Percentiles rank a stretch among this genome's conserved stretches.
Conservation (phyloP, 2,113 vertebrate species). For the Trematomus loennbergii region DNA sequence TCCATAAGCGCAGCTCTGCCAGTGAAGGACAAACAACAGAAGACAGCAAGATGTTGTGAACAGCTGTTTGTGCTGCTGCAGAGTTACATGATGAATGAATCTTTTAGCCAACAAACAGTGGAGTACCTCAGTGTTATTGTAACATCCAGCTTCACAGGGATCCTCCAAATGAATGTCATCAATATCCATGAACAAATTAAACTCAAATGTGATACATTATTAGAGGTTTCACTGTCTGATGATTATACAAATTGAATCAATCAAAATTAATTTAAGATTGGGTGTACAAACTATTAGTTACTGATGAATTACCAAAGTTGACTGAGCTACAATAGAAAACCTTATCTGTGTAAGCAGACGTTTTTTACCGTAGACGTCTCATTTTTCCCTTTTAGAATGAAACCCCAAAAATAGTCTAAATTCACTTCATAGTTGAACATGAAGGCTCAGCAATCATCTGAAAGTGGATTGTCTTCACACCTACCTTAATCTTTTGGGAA, state of each 20-base stretch:
- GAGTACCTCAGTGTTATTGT: constrained; percentile 23
- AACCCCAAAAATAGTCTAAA: constrained; percentile 25
- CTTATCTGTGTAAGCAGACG: neutral
- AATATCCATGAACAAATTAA: constrained; percentile 9
- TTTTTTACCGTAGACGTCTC: neutral
- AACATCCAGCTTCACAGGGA: neutral
- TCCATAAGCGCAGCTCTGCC: constrained; percentile 19
- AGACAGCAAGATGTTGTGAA: constrained; percentile 33
- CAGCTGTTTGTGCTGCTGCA: constrained; percentile 36
- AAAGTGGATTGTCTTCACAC: constrained; percentile 58
- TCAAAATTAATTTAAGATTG: constrained; percentile 9
- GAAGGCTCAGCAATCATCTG: constrained; percentile 54
- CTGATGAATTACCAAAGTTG: neutral
- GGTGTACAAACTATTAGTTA: neutral
- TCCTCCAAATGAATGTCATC: constrained; percentile 4
- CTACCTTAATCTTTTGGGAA: constrained; percentile 67
- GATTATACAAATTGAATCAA: neutral
- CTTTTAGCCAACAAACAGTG: constrained; percentile 9
- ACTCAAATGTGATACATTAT: constrained; percentile 1
- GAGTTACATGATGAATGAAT: constrained; percentile 46
- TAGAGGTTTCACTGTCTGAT: neutral
- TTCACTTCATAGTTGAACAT: constrained; percentile 33
- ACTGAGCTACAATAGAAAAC: constrained; percentile 11
- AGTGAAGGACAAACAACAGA: constrained; percentile 36
- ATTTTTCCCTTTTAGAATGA: constrained; percentile 20